These are phyloP conservation scores for Aspidiotus destructor DNA, from an alignment of 2,888 invertebrate species.

Conservation along the genomic window DNA sequence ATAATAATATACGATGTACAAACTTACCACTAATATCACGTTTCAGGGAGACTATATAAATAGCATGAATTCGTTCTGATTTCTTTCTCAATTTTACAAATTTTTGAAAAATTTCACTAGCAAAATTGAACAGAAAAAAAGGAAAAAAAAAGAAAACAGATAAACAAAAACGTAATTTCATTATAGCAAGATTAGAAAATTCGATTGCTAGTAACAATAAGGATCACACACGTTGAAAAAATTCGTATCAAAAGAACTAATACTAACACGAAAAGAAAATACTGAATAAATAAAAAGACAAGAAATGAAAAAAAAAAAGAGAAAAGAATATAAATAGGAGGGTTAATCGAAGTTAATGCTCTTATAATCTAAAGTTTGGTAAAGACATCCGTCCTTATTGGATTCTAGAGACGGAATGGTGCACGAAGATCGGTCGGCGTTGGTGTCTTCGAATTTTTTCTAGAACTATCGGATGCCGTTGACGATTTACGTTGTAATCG, in stretches of 20 bases:
- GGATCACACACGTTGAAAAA: conserved; percentile 22
- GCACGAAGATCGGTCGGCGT: conserved; percentile 44
- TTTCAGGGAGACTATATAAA: conserved; percentile 7
- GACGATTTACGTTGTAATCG: conserved; percentile 51
- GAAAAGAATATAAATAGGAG: conserved; percentile 20
- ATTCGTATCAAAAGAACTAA: too few relatives aligned
- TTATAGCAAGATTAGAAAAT: conserved; percentile 23
- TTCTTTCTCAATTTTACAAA: not conserved
- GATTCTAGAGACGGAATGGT: conserved; percentile 43
- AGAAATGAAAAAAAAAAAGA: conserved; percentile 18
- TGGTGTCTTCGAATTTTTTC: conserved; percentile 40
- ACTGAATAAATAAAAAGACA: conserved; percentile 19
- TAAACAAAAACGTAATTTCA: conserved; percentile 3
- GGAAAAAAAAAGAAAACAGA: conserved; percentile 6
- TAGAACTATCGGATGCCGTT: conserved; percentile 55
- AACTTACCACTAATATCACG: conserved; percentile 31
- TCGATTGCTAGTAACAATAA: conserved; percentile 27
- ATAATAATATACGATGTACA: conserved; percentile 17
- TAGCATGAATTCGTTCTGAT: not conserved
- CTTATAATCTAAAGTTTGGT: not conserved
- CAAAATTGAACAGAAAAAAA: conserved; percentile 5
- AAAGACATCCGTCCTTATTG: conserved; percentile 7
- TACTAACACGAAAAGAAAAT: conserved; percentile 1
- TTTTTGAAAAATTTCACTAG: not conserved
- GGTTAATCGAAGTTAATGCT: conserved; percentile 28